These are phyloP conservation scores for Cephus nigrinus DNA, from an alignment of 2,888 invertebrate genomes.

Conservation along the genomic window DNA sequence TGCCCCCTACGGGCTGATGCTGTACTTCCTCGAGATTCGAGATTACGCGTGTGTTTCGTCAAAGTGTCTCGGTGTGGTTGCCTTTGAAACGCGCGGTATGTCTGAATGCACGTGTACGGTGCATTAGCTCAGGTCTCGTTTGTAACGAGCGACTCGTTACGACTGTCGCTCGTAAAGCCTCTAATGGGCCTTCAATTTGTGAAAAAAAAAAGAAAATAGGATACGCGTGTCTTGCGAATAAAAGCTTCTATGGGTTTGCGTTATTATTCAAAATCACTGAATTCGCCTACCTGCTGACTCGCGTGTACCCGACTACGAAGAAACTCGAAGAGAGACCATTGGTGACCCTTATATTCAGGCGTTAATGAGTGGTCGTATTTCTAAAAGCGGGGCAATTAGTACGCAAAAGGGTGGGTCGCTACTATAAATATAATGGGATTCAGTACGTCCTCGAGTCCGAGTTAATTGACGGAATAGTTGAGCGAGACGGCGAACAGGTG, in stretches of 20 bases:
- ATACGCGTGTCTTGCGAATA: background rate
- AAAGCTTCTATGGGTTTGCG: background rate
- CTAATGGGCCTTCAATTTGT: background rate
- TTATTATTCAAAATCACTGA: background rate
- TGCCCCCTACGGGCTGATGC: background rate
- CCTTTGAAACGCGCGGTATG: background rate
- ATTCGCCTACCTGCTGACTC: background rate
- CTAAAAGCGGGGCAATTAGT: conserved; percentile 1
- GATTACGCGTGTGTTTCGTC: background rate
- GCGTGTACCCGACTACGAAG: background rate
- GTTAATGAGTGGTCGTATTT: background rate
- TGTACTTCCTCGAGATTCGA: background rate
- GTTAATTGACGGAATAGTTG: background rate
- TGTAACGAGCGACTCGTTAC: background rate
- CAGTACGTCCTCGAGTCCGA: background rate
- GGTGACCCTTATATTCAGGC: background rate
- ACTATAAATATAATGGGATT: conserved; percentile 1
- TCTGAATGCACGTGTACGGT: background rate
- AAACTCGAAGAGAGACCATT: background rate
- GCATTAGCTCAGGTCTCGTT: background rate
- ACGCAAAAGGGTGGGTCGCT: background rate
- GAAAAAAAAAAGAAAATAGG: background rate
- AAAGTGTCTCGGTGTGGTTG: background rate
- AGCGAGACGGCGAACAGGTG: background rate
- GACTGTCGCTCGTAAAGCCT: background rate